Conservation (phyloP, 2,797 vertebrate species). For the Muscicapa striata region DNA sequence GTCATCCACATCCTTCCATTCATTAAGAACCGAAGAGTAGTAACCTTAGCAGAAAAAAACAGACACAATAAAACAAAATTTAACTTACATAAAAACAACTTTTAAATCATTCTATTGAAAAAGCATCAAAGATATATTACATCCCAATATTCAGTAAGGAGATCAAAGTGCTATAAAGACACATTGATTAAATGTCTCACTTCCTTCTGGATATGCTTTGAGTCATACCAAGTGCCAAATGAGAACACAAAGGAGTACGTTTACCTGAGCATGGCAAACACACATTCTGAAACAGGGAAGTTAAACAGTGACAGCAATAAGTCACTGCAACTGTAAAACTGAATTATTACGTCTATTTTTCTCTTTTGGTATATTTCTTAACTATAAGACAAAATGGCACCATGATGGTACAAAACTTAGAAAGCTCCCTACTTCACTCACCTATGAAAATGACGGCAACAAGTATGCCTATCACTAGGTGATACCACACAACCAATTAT, state of each 20-base stretch:
- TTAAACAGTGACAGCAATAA: background rate
- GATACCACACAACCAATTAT: background rate
- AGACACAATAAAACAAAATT: background rate
- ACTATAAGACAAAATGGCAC: background rate
- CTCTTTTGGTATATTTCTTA: background rate
- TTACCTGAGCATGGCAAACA: background rate
- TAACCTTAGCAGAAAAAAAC: background rate
- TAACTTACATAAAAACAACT: background rate
- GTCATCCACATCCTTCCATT: background rate
- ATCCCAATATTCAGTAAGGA: background rate
- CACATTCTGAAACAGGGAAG: background rate
- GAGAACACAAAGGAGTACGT: background rate
- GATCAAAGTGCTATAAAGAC: slow-evolving; percentile 31
- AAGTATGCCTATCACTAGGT: background rate
- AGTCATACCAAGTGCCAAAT: background rate
- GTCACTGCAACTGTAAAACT: background rate
- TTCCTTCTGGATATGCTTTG: background rate
- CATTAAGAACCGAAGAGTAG: background rate
- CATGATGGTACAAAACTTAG: background rate
- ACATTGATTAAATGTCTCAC: background rate
- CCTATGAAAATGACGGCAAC: background rate
- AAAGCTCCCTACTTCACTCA: background rate
- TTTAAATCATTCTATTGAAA: background rate
- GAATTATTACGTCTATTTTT: background rate
- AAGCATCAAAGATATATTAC: slow-evolving; percentile 10